Evolutionary conservation across 1,140 invertebrate genomes (phyloP).

Genomic region (Oryzaephilus surinamensis): DNA sequence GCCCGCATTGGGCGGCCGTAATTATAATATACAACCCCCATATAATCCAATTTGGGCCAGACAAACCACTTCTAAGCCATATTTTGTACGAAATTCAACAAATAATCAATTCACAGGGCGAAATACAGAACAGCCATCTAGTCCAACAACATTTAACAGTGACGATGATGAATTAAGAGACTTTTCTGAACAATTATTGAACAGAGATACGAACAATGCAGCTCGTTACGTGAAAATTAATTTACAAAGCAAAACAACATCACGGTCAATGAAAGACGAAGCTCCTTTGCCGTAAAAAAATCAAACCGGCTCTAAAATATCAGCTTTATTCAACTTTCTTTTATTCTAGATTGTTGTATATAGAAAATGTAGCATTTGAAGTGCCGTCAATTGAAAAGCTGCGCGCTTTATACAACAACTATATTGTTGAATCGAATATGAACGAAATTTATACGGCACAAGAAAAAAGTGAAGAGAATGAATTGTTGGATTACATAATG

Average conservation of each 20-base stretch:
- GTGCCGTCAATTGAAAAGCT: constrained; percentile 57
- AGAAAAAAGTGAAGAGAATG: constrained; percentile 63
- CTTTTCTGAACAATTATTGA: constrained; percentile 58
- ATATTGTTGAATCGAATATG: constrained; percentile 58
- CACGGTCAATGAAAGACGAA: constrained; percentile 53
- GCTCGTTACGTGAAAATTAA: constrained; percentile 55
- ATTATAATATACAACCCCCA: constrained; percentile 1
- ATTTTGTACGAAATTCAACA: constrained; percentile 1
- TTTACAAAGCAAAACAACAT: constrained; percentile 58
- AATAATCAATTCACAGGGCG: background rate
- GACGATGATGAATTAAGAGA: constrained; percentile 50
- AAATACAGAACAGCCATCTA: background rate
- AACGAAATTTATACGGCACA: constrained; percentile 67
- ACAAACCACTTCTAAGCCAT: constrained; percentile 5
- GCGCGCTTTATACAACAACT: constrained; percentile 61
- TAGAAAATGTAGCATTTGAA: constrained; percentile 46
- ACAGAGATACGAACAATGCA: constrained; percentile 59
- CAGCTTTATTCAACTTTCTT: constrained; percentile 11
- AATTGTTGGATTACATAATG: constrained; percentile 64
- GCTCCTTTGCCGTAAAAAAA: constrained; percentile 58
- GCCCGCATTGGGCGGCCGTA: constrained; percentile 13
- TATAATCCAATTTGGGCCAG: constrained; percentile 9
- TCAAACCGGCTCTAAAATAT: constrained; percentile 8
- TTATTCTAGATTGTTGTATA: constrained; percentile 48
- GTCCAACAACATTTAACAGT: background rate